phyloP scores from a whole-genome alignment of 2,113 vertebrate genomes.

The Miniopterus natalensis region DNA sequence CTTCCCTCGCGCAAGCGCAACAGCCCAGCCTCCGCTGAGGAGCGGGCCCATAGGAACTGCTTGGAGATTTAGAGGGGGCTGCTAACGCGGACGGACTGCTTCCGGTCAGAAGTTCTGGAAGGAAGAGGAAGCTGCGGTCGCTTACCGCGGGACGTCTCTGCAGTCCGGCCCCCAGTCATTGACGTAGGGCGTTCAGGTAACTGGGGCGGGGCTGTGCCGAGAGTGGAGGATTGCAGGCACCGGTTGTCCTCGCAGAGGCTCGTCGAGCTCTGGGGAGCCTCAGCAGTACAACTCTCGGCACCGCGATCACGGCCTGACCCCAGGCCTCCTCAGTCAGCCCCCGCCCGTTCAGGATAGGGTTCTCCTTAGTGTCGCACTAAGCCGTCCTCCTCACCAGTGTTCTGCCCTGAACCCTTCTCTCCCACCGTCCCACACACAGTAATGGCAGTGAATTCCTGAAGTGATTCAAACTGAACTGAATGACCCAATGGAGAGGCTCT shows the following conservation, averaged over 20 bases:
- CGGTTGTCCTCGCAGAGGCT: background rate
- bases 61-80: background rate
- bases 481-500: background rate
- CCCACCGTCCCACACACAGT: background rate
- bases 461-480: background rate
- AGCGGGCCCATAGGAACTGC: background rate
- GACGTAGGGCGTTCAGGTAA: slow-evolving; percentile 50
- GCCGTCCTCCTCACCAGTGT: background rate
- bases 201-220: background rate
- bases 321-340: background rate
- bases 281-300: accelerated
- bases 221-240: too few species aligned
- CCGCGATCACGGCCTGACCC: background rate
- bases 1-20: slow-evolving; percentile 71
- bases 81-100: slow-evolving; percentile 30
- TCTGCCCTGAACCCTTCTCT: background rate
- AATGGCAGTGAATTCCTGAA: background rate
- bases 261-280: background rate
- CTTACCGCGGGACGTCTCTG: background rate
- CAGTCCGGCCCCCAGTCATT: background rate
- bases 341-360: background rate
- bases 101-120: slow-evolving; percentile 49
- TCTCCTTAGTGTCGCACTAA: background rate
- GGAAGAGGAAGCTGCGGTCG: background rate
- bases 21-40: background rate